Evolutionary conservation across 2,797 vertebrate genomes (phyloP).

Genomic region (Sciurus carolinensis): DNA sequence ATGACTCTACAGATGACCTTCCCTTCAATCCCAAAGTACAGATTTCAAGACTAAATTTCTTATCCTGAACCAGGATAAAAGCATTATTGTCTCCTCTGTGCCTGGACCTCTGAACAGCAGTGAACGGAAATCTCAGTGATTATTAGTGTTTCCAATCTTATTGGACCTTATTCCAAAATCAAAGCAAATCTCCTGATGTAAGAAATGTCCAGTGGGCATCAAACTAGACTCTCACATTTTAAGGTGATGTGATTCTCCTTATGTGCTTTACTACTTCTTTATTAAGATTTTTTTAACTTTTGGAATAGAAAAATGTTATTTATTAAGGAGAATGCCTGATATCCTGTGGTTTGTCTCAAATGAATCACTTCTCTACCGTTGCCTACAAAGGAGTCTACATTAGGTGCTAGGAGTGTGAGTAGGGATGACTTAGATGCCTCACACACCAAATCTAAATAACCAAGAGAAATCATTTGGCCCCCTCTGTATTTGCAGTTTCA

Average conservation of each 20-base stretch:
- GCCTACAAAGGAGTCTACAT: neutral
- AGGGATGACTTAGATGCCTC: neutral
- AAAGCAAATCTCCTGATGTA: neutral
- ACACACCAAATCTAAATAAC: neutral
- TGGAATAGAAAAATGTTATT: neutral
- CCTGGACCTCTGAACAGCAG: neutral
- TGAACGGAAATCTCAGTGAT: neutral
- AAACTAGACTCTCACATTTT: neutral
- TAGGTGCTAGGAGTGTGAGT: neutral
- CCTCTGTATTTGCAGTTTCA: neutral
- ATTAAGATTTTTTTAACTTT: slow-evolving; percentile 47
- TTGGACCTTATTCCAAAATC: neutral
- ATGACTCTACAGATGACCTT: neutral
- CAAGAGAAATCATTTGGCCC: neutral
- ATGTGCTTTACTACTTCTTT: neutral
- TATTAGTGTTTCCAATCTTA: neutral
- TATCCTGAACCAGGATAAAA: slow-evolving; percentile 29
- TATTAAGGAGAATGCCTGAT: slow-evolving; percentile 11
- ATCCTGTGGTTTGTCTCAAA: neutral
- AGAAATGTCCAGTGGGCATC: neutral
- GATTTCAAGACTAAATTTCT: slow-evolving; percentile 18
- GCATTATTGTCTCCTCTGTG: neutral
- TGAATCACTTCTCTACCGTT: neutral
- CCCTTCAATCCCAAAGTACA: neutral
- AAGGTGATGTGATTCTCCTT: neutral